phyloP scores from a whole-genome alignment of 2,113 vertebrate species.

The Orcinus orca region DNA sequence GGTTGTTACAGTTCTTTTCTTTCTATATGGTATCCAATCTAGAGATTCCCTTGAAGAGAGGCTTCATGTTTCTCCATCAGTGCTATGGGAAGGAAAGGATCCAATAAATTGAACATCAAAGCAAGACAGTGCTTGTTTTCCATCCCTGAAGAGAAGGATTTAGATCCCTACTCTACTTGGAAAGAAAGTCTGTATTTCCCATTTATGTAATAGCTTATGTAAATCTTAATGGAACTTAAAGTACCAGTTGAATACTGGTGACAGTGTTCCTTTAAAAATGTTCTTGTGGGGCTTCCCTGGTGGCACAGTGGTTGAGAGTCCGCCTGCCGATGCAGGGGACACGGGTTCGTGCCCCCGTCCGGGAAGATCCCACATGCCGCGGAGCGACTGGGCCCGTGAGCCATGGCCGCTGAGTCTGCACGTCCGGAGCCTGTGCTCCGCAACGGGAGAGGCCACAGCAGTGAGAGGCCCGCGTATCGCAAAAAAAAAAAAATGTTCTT shows the following conservation, averaged over 20 bases:
- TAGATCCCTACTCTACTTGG: constrained; percentile 4
- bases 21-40: background rate
- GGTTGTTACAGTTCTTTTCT: background rate
- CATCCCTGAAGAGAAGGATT: constrained; percentile 37
- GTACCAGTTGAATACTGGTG: constrained; percentile 10
- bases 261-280: constrained; percentile 59
- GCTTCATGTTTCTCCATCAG: background rate
- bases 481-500: constrained; percentile 47
- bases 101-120: background rate
- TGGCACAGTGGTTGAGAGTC: too few species aligned
- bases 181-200: constrained; percentile 59
- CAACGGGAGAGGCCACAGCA: too few species aligned
- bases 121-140: background rate
- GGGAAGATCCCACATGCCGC: too few species aligned
- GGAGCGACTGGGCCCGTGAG: too few species aligned
- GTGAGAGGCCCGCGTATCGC: too few species aligned
- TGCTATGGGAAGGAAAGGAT: background rate
- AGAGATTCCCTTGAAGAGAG: background rate
- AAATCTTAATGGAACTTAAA: constrained; percentile 68
- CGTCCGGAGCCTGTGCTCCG: too few species aligned
- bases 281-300: background rate
- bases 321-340: too few species aligned
- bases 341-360: too few species aligned
- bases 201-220: constrained; percentile 47
- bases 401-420: too few species aligned